Evolutionary conservation across 2,113 vertebrate species (phyloP).

Genomic region (Lanius ludovicianus): DNA sequence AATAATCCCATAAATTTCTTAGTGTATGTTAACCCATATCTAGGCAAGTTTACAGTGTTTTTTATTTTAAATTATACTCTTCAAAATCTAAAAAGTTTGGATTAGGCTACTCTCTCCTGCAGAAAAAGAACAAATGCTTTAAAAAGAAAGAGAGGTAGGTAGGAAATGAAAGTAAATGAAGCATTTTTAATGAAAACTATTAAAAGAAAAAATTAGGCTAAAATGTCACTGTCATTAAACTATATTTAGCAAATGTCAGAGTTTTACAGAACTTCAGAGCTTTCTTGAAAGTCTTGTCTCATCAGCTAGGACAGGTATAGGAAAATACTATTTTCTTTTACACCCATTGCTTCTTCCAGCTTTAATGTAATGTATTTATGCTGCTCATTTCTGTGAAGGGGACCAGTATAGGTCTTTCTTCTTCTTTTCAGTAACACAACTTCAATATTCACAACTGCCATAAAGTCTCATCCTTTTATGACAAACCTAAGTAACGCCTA

Average conservation of each 20-base stretch:
- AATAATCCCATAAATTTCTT: constrained; percentile 47
- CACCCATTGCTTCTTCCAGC: neutral
- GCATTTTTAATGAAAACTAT: constrained; percentile 65
- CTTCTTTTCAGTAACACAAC: neutral
- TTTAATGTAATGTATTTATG: neutral
- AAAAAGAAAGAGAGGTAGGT: constrained; percentile 46
- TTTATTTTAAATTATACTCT: constrained; percentile 15
- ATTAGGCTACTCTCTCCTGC: neutral
- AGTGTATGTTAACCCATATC: constrained; percentile 4
- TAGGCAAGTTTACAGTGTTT: constrained; percentile 13
- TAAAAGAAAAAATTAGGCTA: constrained; percentile 63
- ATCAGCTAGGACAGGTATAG: neutral
- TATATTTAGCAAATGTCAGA: constrained; percentile 70
- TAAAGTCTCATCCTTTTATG: neutral
- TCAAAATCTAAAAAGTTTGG: constrained; percentile 11
- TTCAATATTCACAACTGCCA: neutral
- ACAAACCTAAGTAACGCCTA: neutral
- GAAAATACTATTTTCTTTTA: neutral
- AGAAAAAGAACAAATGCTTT: constrained; percentile 52
- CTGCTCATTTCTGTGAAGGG: neutral
- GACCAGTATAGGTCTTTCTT: neutral
- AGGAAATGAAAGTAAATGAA: constrained; percentile 58
- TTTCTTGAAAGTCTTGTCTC: neutral
- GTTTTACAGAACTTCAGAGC: neutral
- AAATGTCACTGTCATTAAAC: constrained; percentile 73